Evolutionary conservation across 2,113 vertebrate genomes (phyloP).

Genomic region (Copsychus sechellarum): DNA sequence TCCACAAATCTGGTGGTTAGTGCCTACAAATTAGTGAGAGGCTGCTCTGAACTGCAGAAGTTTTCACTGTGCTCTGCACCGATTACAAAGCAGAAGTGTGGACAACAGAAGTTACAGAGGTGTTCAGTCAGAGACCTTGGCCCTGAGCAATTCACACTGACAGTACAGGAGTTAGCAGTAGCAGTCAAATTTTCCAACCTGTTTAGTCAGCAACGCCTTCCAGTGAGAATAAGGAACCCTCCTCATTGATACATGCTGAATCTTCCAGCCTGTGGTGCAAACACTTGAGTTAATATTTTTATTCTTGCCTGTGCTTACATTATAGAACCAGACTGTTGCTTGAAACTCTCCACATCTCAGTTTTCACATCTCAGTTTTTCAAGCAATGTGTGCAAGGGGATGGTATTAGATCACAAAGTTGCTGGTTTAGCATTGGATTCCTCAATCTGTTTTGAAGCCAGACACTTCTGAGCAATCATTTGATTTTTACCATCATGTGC

Average conservation of each 20-base stretch:
- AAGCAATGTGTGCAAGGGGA: neutral
- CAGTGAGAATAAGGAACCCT: neutral
- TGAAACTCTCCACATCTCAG: neutral
- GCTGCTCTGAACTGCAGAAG: neutral
- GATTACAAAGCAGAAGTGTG: neutral
- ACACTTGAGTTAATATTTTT: neutral
- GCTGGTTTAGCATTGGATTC: neutral
- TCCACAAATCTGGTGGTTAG: neutral
- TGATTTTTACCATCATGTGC: neutral
- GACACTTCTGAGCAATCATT: neutral
- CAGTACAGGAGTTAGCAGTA: neutral
- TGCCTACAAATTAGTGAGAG: neutral
- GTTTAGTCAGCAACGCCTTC: neutral
- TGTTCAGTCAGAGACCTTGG: neutral
- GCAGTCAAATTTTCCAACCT: neutral
- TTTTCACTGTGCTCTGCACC: neutral
- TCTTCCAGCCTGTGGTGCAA: neutral
- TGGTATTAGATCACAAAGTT: neutral
- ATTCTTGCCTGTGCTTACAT: neutral
- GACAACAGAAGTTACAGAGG: neutral
- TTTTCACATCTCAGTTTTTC: neutral
- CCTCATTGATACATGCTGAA: neutral
- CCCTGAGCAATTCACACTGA: neutral
- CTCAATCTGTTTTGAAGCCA: neutral
- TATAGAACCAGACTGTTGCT: neutral